Evolutionary conservation across 2,113 vertebrate genomes (phyloP), one percentile per base, ranked within the genome.

Genomic region (Hippocampus comes): DNA sequence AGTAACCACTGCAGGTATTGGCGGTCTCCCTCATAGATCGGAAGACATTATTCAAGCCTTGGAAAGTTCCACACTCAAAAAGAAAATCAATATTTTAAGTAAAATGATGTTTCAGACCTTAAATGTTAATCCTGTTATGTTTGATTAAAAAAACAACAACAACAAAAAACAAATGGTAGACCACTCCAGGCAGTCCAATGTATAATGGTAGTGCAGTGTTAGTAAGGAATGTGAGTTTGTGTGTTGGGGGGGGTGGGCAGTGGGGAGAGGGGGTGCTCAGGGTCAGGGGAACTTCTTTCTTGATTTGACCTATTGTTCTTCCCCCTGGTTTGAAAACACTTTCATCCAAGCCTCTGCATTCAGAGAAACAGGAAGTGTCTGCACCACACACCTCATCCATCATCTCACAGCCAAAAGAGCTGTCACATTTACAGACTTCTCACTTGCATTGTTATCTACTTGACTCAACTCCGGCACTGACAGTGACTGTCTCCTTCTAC

Each of bases 221-320:
- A 6, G 34, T 38, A 38, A 38, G 34, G 34, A 38, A 38, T 38
- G 34, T 38, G 34, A 38, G 34, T 38, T 38, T 5, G 34, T 38
- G 34, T n/a, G 23, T 30, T n/a, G 23, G 14, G 9, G 25, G 59
- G 15, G 9, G 2, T n/a, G 59, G 30, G 59, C 41, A 20, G 63
- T 7, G n/a, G 12, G 7, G 63, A n/a, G n/a, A 8, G 41, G 64
- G 78, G 68, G 84, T 86, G 75, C 78, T 81, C 73, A 81, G 27
- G 89, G 89, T 85, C 86, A 84, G 84, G 86, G 86, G 81, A 89
- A 82, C 34, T 75, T 83, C 88, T 91, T 92, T 90, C 88, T 90
- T 91, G 89, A 80, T 84, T 82, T 90, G 87, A 91, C 89, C 89
- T 86, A 87, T 87, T 89, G 88, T 92, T 92, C 88, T 89, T 89